Evolutionary conservation across 2,888 invertebrate species (phyloP).

Genomic region (Dynastes hyllus): DNA sequence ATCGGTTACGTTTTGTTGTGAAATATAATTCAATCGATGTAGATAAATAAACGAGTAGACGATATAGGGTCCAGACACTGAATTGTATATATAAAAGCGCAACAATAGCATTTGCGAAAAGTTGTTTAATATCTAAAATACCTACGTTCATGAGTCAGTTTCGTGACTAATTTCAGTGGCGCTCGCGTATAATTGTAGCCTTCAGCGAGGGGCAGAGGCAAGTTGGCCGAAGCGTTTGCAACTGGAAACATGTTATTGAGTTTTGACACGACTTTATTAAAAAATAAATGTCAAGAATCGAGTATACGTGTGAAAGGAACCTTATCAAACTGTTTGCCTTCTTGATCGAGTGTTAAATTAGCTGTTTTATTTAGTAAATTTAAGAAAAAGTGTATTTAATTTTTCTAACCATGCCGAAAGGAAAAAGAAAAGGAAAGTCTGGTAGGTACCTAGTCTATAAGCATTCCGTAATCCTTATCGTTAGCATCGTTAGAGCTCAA

Average conservation of each 20-base stretch:
- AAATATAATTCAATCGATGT: too few relatives aligned
- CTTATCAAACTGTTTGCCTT: constrained; percentile 84
- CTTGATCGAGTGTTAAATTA: constrained; percentile 82
- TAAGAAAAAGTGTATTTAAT: constrained; percentile 66
- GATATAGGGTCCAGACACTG: too few relatives aligned
- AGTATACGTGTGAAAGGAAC: constrained; percentile 82
- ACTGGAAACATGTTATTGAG: constrained; percentile 82
- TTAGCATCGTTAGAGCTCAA: constrained; percentile 48
- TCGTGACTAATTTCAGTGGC: constrained; percentile 45
- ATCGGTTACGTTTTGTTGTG: too few relatives aligned
- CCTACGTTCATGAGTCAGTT: constrained; percentile 24
- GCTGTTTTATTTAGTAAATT: constrained; percentile 75
- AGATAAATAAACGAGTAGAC: too few relatives aligned
- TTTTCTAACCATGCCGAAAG: constrained; percentile 82
- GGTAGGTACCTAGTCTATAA: constrained; percentile 71
- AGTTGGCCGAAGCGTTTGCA: constrained; percentile 66
- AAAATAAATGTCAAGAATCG: constrained; percentile 82
- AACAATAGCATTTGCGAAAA: not conserved
- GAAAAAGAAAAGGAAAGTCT: constrained; percentile 84
- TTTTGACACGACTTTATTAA: constrained; percentile 80
- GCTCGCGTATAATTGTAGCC: constrained; percentile 34
- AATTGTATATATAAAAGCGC: too few relatives aligned
- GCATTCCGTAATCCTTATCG: constrained; percentile 41
- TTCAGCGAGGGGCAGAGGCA: constrained; percentile 45
- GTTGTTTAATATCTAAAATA: not conserved